Conservation (phyloP, 2,797 vertebrate species). For the Cyclura pinguis region DNA sequence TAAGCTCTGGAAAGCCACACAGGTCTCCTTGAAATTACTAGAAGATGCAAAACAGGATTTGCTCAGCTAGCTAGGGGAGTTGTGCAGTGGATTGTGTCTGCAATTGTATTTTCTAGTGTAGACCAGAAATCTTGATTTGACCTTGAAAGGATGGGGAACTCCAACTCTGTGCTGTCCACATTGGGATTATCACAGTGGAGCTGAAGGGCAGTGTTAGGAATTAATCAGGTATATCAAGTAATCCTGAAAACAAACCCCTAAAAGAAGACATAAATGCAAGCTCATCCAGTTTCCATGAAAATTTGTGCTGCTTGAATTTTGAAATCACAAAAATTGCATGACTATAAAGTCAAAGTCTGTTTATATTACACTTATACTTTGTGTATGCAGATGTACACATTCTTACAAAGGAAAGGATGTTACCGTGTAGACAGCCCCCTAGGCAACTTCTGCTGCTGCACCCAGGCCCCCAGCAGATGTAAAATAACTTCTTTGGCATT, state of each 20-base stretch:
- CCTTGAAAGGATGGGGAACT: not conserved
- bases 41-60: not conserved
- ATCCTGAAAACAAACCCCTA: not conserved
- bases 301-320: constrained; percentile 6
- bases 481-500: no score
- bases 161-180: not conserved
- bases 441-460: not conserved
- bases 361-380: no score
- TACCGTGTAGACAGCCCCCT: not conserved
- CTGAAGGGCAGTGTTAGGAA: not conserved
- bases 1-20: not conserved
- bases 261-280: not conserved
- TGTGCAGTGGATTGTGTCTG: no score
- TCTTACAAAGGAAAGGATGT: not conserved
- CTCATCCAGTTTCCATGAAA: not conserved
- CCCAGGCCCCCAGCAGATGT: no score
- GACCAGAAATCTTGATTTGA: not conserved
- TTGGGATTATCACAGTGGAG: not conserved
- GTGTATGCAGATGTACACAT: no score
- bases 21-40: not conserved
- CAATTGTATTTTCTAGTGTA: not conserved
- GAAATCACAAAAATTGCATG: not conserved
- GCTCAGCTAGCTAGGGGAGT: not conserved
- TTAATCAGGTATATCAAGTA: not conserved
- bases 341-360: not conserved